Evolutionary conservation across 2,888 invertebrate genomes (phyloP), one percentile per base, ranked within the genome.

Genomic region (Resseliella maxima): DNA sequence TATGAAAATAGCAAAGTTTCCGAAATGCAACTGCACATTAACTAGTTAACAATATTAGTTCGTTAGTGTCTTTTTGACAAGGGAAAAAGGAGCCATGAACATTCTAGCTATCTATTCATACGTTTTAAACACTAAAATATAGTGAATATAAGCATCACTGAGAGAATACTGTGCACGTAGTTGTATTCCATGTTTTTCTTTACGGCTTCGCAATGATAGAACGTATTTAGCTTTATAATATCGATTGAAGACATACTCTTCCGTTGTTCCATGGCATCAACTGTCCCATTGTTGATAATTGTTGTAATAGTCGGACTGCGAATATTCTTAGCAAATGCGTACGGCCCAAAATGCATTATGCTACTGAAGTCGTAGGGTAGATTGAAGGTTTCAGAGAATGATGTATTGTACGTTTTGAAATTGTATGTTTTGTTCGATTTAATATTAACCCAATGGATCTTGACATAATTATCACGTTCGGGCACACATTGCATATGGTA

Each of bases 401-500:
- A 90, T 6, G 91, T 89, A 36, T 92, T 91, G 0, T 94, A 92
- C 89, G 95, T 96, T 87, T 93, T 92, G 89, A 96, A 96, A 90
- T 72, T 36, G 8, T 72, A 35, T 15, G 72, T 36, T 72, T 35
- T 96, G 96, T 86, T 91, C 90, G 88, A 86, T 89, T 89, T n/a
- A 24, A 91, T 90, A 86, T 91, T 90, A 46, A 90, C 90, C 86
- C 87, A 87, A 5, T 38, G 15, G 18, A 86, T 86, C 1, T 27
- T 15, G 21, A 85, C 85, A 50, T 83, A 85, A 27, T 86, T 36
- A 50, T 86, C 86, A 50, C 86, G 92, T 89, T 96, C 94, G 3
- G 92, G 93, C 0, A 96, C 93, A 89, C 94, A 95, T 89, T 96
- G 96, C 89, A 96, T 96, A 89, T 96, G 96, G 89, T 94, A 92